These are phyloP conservation scores for Leptopilina drosophilae DNA, from an alignment of 2,888 invertebrate genomes.

Conservation along the genomic window DNA sequence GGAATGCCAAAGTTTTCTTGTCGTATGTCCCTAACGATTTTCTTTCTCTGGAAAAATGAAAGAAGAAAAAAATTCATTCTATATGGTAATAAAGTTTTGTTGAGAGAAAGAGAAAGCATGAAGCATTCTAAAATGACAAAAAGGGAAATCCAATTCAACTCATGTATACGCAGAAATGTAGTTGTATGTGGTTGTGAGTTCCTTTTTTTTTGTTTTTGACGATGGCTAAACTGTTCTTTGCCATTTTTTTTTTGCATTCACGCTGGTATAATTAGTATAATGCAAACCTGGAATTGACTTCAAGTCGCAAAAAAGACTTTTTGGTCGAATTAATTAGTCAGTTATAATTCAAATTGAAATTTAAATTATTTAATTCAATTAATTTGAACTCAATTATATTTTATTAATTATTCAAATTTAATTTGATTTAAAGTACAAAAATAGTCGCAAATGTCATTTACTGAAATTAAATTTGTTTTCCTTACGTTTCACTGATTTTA, in stretches of 20 bases:
- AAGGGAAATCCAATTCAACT: constrained; percentile 32
- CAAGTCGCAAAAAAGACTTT: too few species aligned
- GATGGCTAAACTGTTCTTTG: neutral
- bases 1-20: constrained; percentile 2
- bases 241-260: neutral
- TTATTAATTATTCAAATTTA: too few species aligned
- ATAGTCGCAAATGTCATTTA: too few species aligned
- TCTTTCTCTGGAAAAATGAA: constrained; percentile 14
- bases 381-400: too few species aligned
- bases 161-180: neutral
- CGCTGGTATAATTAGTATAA: neutral
- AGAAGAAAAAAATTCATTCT: constrained; percentile 20
- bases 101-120: constrained; percentile 34
- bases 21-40: constrained; percentile 29
- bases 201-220: neutral
- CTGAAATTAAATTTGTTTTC: too few species aligned
- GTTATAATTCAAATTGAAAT: too few species aligned
- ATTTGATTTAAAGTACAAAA: too few species aligned
- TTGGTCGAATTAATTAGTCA: too few species aligned
- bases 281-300: too few species aligned
- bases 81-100: constrained; percentile 39
- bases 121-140: constrained; percentile 30
- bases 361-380: too few species aligned
- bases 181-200: neutral
- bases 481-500: too few species aligned